Evolutionary conservation across 2,888 invertebrate genomes (phyloP).

Genomic region (Gandaritis pyraliata): DNA sequence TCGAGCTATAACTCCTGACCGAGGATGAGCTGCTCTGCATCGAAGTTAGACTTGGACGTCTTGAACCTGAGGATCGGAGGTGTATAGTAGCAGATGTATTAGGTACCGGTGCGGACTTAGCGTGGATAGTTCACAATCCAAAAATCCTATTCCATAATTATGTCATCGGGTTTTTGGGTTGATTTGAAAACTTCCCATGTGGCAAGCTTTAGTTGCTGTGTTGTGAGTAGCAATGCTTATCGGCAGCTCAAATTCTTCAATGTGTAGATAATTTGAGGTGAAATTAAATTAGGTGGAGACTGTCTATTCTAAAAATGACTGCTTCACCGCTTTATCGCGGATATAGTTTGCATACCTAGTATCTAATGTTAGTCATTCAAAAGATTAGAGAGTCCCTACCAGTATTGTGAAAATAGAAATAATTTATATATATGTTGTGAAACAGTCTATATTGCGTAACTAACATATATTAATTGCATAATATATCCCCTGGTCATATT

Average conservation of each 20-base stretch:
- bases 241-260: not conserved
- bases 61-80: conserved; percentile 86
- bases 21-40: conserved; percentile 93
- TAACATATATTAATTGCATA: no score
- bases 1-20: conserved; percentile 91
- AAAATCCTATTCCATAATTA: not conserved
- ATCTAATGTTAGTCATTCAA: no score
- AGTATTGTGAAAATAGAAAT: no score
- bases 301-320: no score
- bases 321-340: no score
- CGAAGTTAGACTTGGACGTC: conserved; percentile 94
- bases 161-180: not conserved
- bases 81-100: conserved; percentile 18
- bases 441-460: no score
- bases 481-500: no score
- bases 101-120: conserved; percentile 5
- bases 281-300: not conserved
- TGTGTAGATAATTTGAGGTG: conserved; percentile 3
- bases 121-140: conserved; percentile 8
- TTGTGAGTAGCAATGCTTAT: conserved; percentile 16
- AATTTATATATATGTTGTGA: no score
- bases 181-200: conserved; percentile 1
- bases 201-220: conserved; percentile 11
- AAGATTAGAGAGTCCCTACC: no score
- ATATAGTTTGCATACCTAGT: no score